A percentile compares a stretch with the other conserved stretches of the same genome.
These are phyloP conservation scores for Caenorhabditis tropicalis DNA, from an alignment of 1,140 invertebrate species.

Conservation along the genomic window DNA sequence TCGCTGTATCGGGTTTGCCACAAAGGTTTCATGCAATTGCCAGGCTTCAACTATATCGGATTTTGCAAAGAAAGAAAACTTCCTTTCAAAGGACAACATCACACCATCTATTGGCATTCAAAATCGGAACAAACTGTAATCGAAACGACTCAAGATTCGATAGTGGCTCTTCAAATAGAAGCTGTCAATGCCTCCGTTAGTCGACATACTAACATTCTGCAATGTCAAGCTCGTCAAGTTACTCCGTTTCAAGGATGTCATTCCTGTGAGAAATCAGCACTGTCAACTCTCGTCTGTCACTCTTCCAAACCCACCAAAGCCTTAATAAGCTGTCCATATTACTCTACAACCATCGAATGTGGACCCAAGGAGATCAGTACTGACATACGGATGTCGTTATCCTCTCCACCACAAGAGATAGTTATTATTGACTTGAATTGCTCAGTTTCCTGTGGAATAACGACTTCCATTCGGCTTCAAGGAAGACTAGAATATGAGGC, in stretches of 20 bases:
- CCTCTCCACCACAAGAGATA: no score
- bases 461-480: no score
- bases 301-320: no score
- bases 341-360: no score
- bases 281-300: no score
- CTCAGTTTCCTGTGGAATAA: no score
- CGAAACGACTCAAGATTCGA: background rate
- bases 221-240: background rate
- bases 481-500: no score
- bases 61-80: background rate
- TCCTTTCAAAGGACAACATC: background rate
- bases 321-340: no score
- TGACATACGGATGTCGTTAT: no score
- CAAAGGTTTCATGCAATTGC: background rate
- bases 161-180: background rate
- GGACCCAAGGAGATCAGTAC: no score
- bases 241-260: background rate
- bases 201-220: background rate
- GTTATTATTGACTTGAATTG: no score
- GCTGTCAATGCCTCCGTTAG: background rate
- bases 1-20: background rate
- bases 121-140: background rate
- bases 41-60: background rate
- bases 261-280: no score
- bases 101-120: background rate